A percentile compares a stretch with the other conserved stretches of the same genome.
These are phyloP conservation scores for Menidia menidia DNA, from an alignment of 2,797 vertebrate genomes.

Conservation along the genomic window DNA sequence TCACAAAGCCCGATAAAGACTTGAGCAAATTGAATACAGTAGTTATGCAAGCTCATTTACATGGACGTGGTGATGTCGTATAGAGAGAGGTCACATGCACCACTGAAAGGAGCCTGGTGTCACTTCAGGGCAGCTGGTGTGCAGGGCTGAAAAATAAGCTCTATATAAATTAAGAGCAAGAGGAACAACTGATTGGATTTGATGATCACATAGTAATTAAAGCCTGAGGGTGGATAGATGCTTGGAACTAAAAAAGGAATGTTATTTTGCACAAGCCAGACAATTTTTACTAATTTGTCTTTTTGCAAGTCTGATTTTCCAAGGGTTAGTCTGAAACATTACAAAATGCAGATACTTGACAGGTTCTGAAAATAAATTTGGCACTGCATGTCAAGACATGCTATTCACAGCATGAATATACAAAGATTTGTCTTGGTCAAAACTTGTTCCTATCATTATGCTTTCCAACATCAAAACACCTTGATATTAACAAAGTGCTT, in stretches of 20 bases:
- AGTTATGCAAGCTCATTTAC: constrained; percentile 54
- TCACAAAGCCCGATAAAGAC: constrained; percentile 43
- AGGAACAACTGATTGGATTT: constrained; percentile 84
- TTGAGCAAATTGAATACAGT: constrained; percentile 38
- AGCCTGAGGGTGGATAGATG: constrained; percentile 78
- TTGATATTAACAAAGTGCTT: constrained; percentile 32
- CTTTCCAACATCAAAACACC: constrained; percentile 53
- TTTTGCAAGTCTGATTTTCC: neutral
- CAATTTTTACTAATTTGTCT: constrained; percentile 31
- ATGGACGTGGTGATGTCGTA: constrained; percentile 28
- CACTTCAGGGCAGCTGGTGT: constrained; percentile 75
- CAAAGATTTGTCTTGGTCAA: constrained; percentile 14
- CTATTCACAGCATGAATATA: constrained; percentile 17
- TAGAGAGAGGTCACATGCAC: constrained; percentile 28
- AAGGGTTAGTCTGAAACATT: neutral
- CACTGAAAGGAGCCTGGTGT: constrained; percentile 51
- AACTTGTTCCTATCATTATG: constrained; percentile 16
- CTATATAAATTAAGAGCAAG: constrained; percentile 82
- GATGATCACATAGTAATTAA: constrained; percentile 84
- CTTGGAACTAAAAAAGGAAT: constrained; percentile 69
- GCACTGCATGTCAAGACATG: neutral
- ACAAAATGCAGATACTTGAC: constrained; percentile 1
- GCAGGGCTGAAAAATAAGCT: constrained; percentile 74
- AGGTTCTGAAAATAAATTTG: neutral
- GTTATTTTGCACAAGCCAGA: constrained; percentile 46